Conservation (phyloP, 2,797 vertebrate species). For the Synaphobranchus kaupii region DNA sequence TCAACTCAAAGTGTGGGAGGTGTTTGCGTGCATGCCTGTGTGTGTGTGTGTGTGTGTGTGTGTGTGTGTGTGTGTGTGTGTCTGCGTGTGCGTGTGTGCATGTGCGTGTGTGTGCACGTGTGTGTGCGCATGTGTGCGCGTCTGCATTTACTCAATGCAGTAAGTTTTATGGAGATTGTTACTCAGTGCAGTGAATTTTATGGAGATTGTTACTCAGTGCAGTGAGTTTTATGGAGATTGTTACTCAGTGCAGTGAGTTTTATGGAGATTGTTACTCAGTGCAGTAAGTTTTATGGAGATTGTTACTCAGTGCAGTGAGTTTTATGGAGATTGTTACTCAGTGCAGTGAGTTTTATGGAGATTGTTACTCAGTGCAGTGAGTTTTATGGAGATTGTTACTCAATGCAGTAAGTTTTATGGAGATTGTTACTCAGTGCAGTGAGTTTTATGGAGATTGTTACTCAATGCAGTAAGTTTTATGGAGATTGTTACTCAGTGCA, state of each 20-base stretch:
- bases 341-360: conserved; percentile 3
- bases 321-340: conserved; percentile 13
- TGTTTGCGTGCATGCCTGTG: conserved; percentile 38
- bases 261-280: too few relatives aligned
- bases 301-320: too few relatives aligned
- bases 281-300: conserved; percentile 7
- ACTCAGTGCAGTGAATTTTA: neutral
- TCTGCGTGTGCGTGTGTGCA: conserved; percentile 33
- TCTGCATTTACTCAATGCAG: too few relatives aligned
- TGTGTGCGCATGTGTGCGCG: too few relatives aligned
- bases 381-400: conserved; percentile 4
- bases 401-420: conserved; percentile 11
- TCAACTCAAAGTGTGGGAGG: neutral
- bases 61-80: conserved; percentile 29
- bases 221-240: neutral
- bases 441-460: conserved; percentile 1
- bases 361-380: too few relatives aligned
- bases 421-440: too few relatives aligned
- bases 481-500: too few relatives aligned
- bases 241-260: neutral
- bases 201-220: too few relatives aligned
- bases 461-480: conserved; percentile 13
- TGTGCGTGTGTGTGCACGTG: conserved; percentile 46
- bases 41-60: conserved; percentile 45
- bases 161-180: conserved; percentile 6